A percentile compares a stretch with the other conserved stretches of the same genome.
Conservation (phyloP, 1,140 invertebrate species). For the Trissolcus basalis region DNA sequence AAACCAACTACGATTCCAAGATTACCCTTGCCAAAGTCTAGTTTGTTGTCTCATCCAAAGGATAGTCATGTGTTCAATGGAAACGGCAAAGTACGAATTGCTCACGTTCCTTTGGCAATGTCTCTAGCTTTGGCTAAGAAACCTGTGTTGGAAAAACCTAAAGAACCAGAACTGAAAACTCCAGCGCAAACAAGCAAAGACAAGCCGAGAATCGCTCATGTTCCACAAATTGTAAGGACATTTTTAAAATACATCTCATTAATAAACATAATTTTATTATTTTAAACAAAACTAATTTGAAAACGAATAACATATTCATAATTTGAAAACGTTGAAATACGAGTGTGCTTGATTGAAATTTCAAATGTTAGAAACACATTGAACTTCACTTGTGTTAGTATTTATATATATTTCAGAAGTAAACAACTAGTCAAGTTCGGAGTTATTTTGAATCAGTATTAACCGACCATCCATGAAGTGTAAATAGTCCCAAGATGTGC, state of each 20-base stretch:
- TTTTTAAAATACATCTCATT: background rate
- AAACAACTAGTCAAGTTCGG: background rate
- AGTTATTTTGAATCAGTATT: slow-evolving; percentile 3
- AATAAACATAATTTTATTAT: background rate
- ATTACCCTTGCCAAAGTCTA: slow-evolving; percentile 6
- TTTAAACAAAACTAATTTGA: slow-evolving; percentile 54
- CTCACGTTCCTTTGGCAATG: slow-evolving; percentile 79
- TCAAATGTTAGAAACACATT: background rate
- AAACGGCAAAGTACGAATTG: slow-evolving; percentile 76
- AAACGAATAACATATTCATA: background rate
- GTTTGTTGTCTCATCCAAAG: slow-evolving; percentile 19
- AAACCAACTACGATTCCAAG: background rate
- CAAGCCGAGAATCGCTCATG: slow-evolving; percentile 82
- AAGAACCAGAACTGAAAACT: slow-evolving; percentile 75
- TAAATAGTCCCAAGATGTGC: background rate
- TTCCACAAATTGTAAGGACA: slow-evolving; percentile 76
- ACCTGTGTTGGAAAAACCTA: slow-evolving; percentile 72
- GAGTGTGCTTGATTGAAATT: too few relatives aligned
- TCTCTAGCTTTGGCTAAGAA: slow-evolving; percentile 79
- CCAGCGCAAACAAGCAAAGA: slow-evolving; percentile 83
- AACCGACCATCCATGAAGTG: background rate
- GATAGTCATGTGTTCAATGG: slow-evolving; percentile 63
- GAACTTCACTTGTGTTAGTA: background rate
- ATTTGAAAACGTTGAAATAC: too few relatives aligned
- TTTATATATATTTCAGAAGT: background rate